A percentile compares a stretch with the other conserved stretches of the same genome.
Evolutionary conservation across 2,113 vertebrate species (phyloP).

Genomic region (Phocoena sinus): DNA sequence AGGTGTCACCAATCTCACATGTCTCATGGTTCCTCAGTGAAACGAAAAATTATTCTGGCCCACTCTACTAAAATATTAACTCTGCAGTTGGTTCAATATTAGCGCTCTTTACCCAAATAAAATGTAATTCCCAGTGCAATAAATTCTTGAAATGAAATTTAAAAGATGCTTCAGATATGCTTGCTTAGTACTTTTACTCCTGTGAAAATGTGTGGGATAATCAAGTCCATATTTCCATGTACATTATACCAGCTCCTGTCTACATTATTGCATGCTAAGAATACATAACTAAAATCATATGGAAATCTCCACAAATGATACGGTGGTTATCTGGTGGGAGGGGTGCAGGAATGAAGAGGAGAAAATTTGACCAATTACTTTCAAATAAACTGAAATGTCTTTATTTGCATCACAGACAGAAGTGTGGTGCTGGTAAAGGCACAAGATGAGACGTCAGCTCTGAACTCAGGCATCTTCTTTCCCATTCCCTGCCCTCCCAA

Average conservation of each 20-base stretch:
- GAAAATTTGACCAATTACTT: background rate
- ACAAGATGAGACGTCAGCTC: background rate
- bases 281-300: background rate
- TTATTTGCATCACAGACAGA: background rate
- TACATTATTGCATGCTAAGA: background rate
- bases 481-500: background rate
- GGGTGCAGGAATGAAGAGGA: background rate
- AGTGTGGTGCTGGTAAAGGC: background rate
- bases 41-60: background rate
- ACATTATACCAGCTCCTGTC: background rate
- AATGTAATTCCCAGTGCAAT: background rate
- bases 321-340: background rate
- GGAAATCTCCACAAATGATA: background rate
- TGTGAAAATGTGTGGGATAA: background rate
- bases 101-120: background rate
- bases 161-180: background rate
- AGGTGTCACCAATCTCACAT: background rate
- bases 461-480: background rate
- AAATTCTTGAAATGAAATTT: constrained; percentile 12
- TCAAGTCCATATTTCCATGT: background rate
- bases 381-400: background rate
- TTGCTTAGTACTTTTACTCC: background rate
- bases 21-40: background rate
- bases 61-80: background rate
- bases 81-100: background rate